Base-by-base conservation (phyloP, 1,140 invertebrate species). In the Idris sp. region DNA sequence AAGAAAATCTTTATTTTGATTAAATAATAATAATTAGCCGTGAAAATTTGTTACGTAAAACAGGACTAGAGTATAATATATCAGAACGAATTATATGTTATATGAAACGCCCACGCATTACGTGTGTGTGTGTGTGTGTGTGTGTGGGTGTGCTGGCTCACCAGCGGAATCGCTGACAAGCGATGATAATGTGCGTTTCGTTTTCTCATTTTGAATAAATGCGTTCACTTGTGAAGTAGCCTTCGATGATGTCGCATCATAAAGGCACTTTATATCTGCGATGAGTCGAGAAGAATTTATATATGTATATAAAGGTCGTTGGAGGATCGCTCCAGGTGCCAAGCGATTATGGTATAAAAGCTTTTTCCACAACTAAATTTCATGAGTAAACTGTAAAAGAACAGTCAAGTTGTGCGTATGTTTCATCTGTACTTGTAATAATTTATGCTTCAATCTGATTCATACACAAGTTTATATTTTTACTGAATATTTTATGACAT, bases 41-140 rank as follows among this genome's bases (percentile, higher is more conserved):
- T 9, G 48, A 30, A 48, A 67, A 38, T 25, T 31, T 10, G 9
- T 7, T 14, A 54, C 35, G 28, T 26, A 43, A 59, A 65, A 30
- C 26, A 31, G 53, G 33, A 65, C 36, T 53, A 53, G 36, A 56
- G 59, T 35, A 41, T 14, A 10, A 51, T 19, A 28, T 51, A 69
- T 75, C 43, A 25, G 7, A 13, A 1, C 19, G 13, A 36, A 75
- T 69, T 31, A 69, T 75, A 36, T 64, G 59, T 58, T 69, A 75
- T 62, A 56, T 43, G 54, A 64, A 72, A 64, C 73, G 73, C 64
- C 73, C 46, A 69, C 59, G 51, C 65, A 68, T 68, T 43, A 40
- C 41, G 41, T 10, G 43, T 35, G 51, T 49, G 28, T 38, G 65
- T 30, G 53, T 74, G 46, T 15, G 38, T 43, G 46, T 59, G 38